Base-by-base conservation (phyloP, 2,888 invertebrate genomes). In the Podabrus alpinus region DNA sequence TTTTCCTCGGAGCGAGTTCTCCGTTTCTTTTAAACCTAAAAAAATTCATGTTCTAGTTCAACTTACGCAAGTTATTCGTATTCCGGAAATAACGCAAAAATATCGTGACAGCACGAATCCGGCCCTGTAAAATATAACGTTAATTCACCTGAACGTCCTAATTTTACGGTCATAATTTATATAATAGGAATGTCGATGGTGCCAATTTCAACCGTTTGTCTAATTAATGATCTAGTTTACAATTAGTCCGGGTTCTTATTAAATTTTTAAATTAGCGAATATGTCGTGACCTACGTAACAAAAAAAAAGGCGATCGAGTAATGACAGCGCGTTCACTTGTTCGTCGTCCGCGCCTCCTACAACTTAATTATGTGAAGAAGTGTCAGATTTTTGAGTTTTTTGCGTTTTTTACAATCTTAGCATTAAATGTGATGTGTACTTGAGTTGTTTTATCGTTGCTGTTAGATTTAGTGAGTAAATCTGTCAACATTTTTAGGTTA, bases 361-460 rank as follows among this genome's bases (percentile, higher is more conserved):
- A 81, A 78, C 78, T 81, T 79, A 79, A 81, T 78, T 77, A 82
- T 83, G 82, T 80, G 80, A 75, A 77, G 77, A 80, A 82, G 78
- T 77, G 81, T 77, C 78, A 80, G 77, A 78, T 73, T 76, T 69
- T 62, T 69, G 78, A 71, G 78, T 78, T 80, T 79, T 80, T 75
- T 78, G 71, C 75, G 77, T 74, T 78, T 77, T 76, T 78, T 77
- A 79, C 21, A 45, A 73, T 73, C 71, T 71, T 78, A 74, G 77
- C 74, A 76, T 71, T 45, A 79, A 81, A 79, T 64, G 59, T 69
- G 77, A 80, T 81, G 79, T 79, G 81, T 79, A 79, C 74, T 79
- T 80, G 19, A 45, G 45, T 45, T 45, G 45, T 45, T n/a, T 45
- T 45, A 45, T n/a, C n/a, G 45, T 45, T n/a, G 45, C n/a, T n/a